Conservation (phyloP, 1,140 invertebrate genomes). For the Mactra quadrangularis region DNA sequence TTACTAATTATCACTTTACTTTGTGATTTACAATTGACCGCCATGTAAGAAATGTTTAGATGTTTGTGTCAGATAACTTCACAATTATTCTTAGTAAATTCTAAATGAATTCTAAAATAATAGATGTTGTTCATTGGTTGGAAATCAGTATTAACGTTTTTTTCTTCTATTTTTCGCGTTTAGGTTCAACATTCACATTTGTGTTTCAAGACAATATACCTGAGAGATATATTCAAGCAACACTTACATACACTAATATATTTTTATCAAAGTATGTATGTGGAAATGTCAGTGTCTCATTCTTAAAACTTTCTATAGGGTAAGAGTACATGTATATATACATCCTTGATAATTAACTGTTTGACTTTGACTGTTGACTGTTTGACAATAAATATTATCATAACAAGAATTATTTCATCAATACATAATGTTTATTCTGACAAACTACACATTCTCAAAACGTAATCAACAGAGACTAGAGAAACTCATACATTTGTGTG, state of each 20-base stretch:
- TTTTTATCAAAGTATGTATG: conserved; percentile 16
- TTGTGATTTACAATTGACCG: too few relatives aligned
- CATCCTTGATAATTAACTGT: neutral
- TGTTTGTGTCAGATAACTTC: too few relatives aligned
- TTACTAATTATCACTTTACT: too few relatives aligned
- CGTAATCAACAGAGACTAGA: neutral
- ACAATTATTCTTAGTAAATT: too few relatives aligned
- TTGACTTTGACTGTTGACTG: neutral
- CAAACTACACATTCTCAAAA: neutral
- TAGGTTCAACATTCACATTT: neutral
- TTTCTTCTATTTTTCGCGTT: too few relatives aligned
- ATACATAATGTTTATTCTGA: neutral
- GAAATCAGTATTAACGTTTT: too few relatives aligned
- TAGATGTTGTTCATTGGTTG: too few relatives aligned
- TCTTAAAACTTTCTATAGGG: neutral
- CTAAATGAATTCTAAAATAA: too few relatives aligned
- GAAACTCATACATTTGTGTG: neutral
- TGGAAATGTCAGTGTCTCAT: neutral
- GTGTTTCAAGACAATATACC: neutral
- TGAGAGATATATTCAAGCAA: neutral
- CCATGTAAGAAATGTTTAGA: too few relatives aligned
- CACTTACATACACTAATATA: neutral
- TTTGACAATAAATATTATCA: neutral
- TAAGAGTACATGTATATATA: neutral
- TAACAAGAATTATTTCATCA: neutral